phyloP scores from a whole-genome alignment of 2,113 vertebrate species.

The Channa maculata region DNA sequence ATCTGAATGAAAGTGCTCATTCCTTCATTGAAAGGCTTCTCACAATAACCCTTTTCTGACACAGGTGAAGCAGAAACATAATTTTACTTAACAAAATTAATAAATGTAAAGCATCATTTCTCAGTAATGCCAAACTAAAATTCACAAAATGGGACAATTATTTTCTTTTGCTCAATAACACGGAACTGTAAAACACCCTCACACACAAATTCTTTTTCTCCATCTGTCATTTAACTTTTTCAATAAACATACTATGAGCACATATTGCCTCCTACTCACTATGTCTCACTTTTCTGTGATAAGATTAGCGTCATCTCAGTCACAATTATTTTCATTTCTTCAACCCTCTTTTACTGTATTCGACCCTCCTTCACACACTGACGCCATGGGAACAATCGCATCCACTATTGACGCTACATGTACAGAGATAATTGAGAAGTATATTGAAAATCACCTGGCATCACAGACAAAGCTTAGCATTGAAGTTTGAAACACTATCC shows the following conservation, averaged over 20 bases:
- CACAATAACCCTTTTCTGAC: background rate
- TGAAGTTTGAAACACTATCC: too few relatives aligned
- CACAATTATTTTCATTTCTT: background rate
- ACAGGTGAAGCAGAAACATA: background rate
- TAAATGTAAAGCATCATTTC: background rate
- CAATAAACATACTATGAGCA: slow-evolving; percentile 7
- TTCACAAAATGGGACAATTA: slow-evolving; percentile 14
- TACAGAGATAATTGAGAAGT: too few relatives aligned
- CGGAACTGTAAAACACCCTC: background rate
- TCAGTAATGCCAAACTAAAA: slow-evolving; percentile 1
- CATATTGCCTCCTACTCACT: slow-evolving; percentile 31
- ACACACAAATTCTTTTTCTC: background rate
- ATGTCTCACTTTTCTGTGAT: slow-evolving; percentile 6
- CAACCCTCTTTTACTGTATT: background rate
- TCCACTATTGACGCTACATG: too few relatives aligned
- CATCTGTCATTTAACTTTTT: slow-evolving; percentile 6
- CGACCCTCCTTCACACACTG: background rate
- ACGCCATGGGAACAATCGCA: too few relatives aligned
- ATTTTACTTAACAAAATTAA: background rate
- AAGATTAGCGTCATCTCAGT: background rate
- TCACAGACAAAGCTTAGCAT: too few relatives aligned
- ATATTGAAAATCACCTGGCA: too few relatives aligned
- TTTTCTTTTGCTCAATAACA: background rate
- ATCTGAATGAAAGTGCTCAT: background rate
- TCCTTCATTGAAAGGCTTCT: background rate